These are phyloP conservation scores for Paramormyrops hopkinsi DNA, from an alignment of 2,797 vertebrate species.

Conservation along the genomic window DNA sequence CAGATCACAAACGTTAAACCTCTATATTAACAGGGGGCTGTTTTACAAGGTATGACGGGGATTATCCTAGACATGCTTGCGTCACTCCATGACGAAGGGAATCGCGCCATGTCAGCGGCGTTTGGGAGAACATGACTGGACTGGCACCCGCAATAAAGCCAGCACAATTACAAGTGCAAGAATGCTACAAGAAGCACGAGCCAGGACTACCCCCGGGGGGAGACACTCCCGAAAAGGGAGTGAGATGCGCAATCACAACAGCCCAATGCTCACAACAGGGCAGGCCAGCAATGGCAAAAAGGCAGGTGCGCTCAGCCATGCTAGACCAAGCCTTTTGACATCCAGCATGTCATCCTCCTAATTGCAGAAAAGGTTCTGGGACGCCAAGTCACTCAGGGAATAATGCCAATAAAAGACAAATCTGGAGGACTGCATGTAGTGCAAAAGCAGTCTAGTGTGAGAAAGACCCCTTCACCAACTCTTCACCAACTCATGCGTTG, in stretches of 20 bases:
- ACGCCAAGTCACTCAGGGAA: not conserved
- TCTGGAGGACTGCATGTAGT: not conserved
- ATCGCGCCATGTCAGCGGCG: not conserved
- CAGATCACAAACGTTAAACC: not conserved
- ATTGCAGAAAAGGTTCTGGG: not conserved
- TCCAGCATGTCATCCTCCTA: not conserved
- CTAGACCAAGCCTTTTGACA: not conserved
- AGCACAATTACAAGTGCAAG: not conserved
- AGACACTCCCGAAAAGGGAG: not conserved
- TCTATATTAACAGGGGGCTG: not conserved
- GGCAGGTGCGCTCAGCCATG: not conserved
- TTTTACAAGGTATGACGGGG: not conserved
- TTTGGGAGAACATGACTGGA: constrained; percentile 2
- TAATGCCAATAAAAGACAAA: not conserved
- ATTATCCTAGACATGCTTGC: not conserved
- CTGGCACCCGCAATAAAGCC: not conserved
- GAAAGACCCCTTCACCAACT: not conserved
- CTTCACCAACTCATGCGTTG: not conserved
- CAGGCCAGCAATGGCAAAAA: not conserved
- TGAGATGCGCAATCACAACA: not conserved
- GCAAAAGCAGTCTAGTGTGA: not conserved
- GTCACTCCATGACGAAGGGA: not conserved
- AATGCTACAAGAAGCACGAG: not conserved
- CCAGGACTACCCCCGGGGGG: not conserved
- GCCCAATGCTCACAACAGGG: not conserved